Evolutionary conservation across 1,140 invertebrate species (phyloP).

Genomic region (Aphelenchoides avenae): DNA sequence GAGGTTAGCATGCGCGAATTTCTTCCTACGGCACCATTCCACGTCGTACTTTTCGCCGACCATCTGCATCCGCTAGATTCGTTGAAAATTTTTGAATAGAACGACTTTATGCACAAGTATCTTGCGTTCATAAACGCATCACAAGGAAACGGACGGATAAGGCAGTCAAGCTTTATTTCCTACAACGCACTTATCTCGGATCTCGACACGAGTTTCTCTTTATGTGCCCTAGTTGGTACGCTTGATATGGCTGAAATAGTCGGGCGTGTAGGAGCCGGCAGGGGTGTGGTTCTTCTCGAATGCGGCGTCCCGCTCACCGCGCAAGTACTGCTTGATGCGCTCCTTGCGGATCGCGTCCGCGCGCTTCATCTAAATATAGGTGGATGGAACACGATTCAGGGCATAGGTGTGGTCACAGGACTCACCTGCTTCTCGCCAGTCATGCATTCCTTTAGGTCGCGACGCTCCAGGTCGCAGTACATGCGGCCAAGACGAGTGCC

Average conservation of each 20-base stretch:
- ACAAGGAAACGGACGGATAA: not conserved
- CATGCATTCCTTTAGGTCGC: conserved; percentile 50
- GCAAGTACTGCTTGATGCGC: conserved; percentile 45
- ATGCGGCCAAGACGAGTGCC: conserved; percentile 47
- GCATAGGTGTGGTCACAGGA: not conserved
- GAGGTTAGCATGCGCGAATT: conserved; percentile 13
- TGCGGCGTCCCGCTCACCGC: conserved; percentile 34
- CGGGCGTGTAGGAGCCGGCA: conserved; percentile 40
- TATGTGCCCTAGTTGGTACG: not conserved
- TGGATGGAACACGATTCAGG: not conserved
- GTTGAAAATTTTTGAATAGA: not conserved
- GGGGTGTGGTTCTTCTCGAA: conserved; percentile 40
- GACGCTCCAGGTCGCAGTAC: conserved; percentile 55
- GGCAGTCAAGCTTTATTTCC: not conserved
- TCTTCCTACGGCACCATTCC: conserved; percentile 35
- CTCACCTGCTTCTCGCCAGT: conserved; percentile 51
- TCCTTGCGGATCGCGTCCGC: conserved; percentile 42
- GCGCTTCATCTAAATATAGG: conserved; percentile 29
- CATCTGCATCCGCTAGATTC: not conserved
- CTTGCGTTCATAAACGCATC: not conserved
- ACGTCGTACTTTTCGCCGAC: conserved; percentile 19
- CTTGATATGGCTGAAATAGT: conserved; percentile 45
- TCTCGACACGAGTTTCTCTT: not conserved
- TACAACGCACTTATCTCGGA: not conserved
- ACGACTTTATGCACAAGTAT: conserved; percentile 1